Evolutionary conservation across 92 coral and sea anemone species (phyloP).

Genomic region (Epizoanthus illoricatus): DNA sequence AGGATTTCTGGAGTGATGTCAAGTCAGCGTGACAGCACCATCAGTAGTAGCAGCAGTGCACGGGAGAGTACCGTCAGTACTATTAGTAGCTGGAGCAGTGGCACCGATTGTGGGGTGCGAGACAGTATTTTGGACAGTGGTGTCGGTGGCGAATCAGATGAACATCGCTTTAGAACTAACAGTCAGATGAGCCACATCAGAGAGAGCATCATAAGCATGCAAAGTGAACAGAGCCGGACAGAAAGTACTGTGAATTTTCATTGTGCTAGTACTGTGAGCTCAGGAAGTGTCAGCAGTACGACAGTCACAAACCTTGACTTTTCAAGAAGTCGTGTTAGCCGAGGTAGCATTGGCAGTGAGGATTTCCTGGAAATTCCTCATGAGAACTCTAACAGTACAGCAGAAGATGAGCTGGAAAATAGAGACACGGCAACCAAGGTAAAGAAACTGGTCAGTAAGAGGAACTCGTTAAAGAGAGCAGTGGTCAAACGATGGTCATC

Average conservation of each 20-base stretch:
- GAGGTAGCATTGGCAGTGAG: slow-evolving; percentile 63
- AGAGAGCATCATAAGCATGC: neutral
- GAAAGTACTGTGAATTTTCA: slow-evolving; percentile 16
- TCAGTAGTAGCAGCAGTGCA: slow-evolving; percentile 75
- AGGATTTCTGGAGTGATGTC: slow-evolving; percentile 4
- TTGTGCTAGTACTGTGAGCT: slow-evolving; percentile 33
- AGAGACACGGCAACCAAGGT: slow-evolving; percentile 28
- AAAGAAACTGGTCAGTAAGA: slow-evolving; percentile 1
- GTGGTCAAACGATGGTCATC: slow-evolving; percentile 22
- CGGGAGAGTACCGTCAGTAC: slow-evolving; percentile 66
- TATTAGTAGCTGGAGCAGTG: slow-evolving; percentile 65
- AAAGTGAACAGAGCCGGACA: neutral
- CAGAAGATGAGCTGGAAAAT: slow-evolving; percentile 66
- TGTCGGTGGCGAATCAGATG: slow-evolving; percentile 45
- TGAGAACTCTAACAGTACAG: slow-evolving; percentile 69
- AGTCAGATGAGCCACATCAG: slow-evolving; percentile 5
- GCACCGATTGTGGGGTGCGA: slow-evolving; percentile 49
- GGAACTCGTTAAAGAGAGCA: slow-evolving; percentile 24
- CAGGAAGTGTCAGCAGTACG: slow-evolving; percentile 69
- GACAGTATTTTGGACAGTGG: slow-evolving; percentile 55
- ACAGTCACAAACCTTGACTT: slow-evolving; percentile 50
- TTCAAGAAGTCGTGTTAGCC: slow-evolving; percentile 60
- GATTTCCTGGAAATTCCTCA: slow-evolving; percentile 52
- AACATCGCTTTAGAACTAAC: slow-evolving; percentile 25
- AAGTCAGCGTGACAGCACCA: slow-evolving; percentile 70